These are phyloP conservation scores for Synanthedon formicaeformis DNA, from an alignment of 2,888 invertebrate genomes.

Conservation along the genomic window DNA sequence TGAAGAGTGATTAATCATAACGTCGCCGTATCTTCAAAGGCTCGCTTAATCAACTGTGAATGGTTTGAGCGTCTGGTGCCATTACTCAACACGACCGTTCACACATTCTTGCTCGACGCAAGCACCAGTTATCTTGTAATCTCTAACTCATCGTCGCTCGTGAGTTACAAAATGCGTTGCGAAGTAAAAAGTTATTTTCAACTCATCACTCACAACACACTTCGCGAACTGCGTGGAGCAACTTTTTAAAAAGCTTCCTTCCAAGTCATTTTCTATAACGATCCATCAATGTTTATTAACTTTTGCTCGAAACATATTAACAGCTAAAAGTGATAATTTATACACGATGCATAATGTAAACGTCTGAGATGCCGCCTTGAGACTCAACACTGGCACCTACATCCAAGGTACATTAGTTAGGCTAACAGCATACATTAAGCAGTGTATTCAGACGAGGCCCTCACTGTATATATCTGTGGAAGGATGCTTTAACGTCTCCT, in stretches of 20 bases:
- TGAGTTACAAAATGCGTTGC: background rate
- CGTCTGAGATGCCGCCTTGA: background rate
- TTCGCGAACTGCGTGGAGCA: background rate
- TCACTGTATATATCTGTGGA: background rate
- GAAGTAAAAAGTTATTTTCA: slow-evolving; percentile 1
- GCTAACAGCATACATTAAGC: background rate
- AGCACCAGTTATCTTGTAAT: slow-evolving; percentile 32
- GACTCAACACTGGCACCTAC: background rate
- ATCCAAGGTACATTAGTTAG: background rate
- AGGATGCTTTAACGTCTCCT: background rate
- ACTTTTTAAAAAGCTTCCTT: background rate
- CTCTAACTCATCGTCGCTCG: slow-evolving; percentile 21
- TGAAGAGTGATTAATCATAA: slow-evolving; percentile 59
- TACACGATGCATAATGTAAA: background rate
- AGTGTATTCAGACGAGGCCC: background rate
- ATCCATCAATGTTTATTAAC: background rate
- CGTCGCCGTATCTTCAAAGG: slow-evolving; percentile 53
- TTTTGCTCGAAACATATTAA: background rate
- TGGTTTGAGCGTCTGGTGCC: slow-evolving; percentile 40
- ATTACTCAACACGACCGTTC: slow-evolving; percentile 51
- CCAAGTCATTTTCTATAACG: background rate
- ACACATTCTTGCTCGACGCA: slow-evolving; percentile 44
- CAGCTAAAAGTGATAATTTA: background rate
- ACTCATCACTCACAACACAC: background rate
- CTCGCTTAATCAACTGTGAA: slow-evolving; percentile 61